Conservation (phyloP, 2,113 vertebrate genomes). For the Aythya baeri region DNA sequence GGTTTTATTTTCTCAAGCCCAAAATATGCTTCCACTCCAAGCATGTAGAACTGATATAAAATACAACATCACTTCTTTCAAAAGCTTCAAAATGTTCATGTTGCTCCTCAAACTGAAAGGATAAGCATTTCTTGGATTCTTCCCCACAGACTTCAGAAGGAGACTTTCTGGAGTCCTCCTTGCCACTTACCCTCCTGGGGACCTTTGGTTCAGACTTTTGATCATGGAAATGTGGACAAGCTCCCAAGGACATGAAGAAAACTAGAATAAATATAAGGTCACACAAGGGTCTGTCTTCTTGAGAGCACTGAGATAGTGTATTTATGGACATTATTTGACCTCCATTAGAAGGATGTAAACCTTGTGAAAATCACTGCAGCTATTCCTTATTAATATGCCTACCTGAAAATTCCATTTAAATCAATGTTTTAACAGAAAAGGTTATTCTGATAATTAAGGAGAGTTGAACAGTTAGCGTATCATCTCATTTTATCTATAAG, state of each 20-base stretch:
- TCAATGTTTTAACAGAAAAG: slow-evolving; percentile 6
- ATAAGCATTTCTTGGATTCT: neutral
- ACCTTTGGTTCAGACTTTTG: neutral
- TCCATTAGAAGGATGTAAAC: neutral
- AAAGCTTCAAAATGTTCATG: neutral
- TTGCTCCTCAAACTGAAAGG: neutral
- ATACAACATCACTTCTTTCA: neutral
- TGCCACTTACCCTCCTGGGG: neutral
- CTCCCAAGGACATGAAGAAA: neutral
- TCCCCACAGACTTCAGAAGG: neutral
- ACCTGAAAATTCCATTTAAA: neutral
- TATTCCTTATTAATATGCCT: neutral
- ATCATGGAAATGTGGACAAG: neutral
- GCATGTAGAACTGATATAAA: neutral
- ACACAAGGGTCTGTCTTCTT: neutral
- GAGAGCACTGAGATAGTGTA: neutral
- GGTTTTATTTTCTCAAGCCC: neutral
- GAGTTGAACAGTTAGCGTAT: neutral
- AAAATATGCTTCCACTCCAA: neutral
- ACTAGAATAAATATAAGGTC: neutral
- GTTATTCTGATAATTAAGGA: neutral
- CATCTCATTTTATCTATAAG: neutral
- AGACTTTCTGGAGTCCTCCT: neutral
- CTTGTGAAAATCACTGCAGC: neutral
- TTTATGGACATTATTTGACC: neutral